Conservation (phyloP, 2,797 vertebrate genomes). For the Craterocephalus amniculus region DNA sequence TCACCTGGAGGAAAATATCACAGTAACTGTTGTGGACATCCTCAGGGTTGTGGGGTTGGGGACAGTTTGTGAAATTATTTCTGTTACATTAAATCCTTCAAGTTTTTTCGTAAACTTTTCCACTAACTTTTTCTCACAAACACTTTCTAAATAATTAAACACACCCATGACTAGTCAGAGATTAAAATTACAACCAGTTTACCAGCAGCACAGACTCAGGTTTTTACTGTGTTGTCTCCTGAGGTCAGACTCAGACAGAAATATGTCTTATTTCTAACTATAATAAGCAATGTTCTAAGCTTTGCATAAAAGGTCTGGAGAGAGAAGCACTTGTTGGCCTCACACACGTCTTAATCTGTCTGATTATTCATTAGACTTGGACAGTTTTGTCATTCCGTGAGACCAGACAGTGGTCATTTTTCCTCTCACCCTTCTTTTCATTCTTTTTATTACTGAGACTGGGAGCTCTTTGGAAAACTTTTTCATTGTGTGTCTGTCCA, state of each 20-base stretch:
- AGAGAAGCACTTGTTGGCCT: slow-evolving; percentile 37
- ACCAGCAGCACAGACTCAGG: background rate
- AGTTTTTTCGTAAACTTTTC: background rate
- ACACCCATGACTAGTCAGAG: background rate
- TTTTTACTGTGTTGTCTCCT: background rate
- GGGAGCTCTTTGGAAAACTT: slow-evolving; percentile 50
- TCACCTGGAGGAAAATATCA: no score
- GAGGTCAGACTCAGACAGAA: background rate
- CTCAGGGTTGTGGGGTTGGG: no score
- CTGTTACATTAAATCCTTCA: no score
- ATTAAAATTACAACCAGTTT: background rate
- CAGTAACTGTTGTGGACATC: no score
- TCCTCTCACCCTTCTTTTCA: slow-evolving; percentile 55
- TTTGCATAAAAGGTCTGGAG: slow-evolving; percentile 37
- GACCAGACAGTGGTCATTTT: slow-evolving; percentile 64
- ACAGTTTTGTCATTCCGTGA: slow-evolving; percentile 50
- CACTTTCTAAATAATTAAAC: background rate
- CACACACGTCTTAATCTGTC: slow-evolving; percentile 56
- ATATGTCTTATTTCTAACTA: background rate
- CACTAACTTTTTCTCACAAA: background rate
- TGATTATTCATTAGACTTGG: slow-evolving; percentile 61
- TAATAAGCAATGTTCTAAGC: slow-evolving; percentile 13
- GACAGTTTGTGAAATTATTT: no score
- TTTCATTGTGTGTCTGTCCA: slow-evolving; percentile 65
- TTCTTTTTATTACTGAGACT: slow-evolving; percentile 63